These are phyloP conservation scores for Drosophila tropicalis DNA, from an alignment of 1,140 invertebrate species.

Conservation along the genomic window DNA sequence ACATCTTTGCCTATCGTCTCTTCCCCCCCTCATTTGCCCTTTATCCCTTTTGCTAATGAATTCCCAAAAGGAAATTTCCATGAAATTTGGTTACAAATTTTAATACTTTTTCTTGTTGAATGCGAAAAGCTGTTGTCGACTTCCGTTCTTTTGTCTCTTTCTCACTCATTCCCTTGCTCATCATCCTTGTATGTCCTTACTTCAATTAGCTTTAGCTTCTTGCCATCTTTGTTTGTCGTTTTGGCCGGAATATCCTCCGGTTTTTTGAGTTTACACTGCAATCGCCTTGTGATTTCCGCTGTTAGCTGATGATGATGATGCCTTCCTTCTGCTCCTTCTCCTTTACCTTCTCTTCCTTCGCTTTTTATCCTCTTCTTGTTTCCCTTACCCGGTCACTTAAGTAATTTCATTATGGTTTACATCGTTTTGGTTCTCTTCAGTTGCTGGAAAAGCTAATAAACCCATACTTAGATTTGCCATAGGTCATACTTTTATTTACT, in stretches of 20 bases:
- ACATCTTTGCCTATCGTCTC: not conserved
- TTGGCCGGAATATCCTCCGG: constrained; percentile 1
- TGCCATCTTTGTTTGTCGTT: constrained; percentile 35
- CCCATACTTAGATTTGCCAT: constrained; percentile 13
- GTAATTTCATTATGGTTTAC: constrained; percentile 44
- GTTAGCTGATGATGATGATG: constrained; percentile 3
- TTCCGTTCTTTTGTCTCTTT: not conserved
- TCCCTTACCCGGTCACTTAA: not conserved
- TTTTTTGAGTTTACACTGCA: constrained; percentile 14
- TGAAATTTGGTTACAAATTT: constrained; percentile 72
- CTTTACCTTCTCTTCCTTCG: not conserved
- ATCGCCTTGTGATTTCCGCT: not conserved
- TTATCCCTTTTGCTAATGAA: constrained; percentile 59
- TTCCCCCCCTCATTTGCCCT: not conserved
- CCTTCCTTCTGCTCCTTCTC: not conserved
- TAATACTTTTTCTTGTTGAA: constrained; percentile 72
- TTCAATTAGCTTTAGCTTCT: constrained; percentile 52
- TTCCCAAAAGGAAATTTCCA: constrained; percentile 74
- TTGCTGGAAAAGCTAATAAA: constrained; percentile 35
- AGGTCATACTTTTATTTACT: constrained; percentile 21
- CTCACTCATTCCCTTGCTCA: not conserved
- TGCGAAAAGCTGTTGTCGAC: constrained; percentile 23
- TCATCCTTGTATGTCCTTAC: constrained; percentile 5
- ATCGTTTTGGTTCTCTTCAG: not conserved
- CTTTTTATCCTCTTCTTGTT: not conserved